Evolutionary conservation across 2,113 vertebrate species (phyloP).

Genomic region (Equus quagga): DNA sequence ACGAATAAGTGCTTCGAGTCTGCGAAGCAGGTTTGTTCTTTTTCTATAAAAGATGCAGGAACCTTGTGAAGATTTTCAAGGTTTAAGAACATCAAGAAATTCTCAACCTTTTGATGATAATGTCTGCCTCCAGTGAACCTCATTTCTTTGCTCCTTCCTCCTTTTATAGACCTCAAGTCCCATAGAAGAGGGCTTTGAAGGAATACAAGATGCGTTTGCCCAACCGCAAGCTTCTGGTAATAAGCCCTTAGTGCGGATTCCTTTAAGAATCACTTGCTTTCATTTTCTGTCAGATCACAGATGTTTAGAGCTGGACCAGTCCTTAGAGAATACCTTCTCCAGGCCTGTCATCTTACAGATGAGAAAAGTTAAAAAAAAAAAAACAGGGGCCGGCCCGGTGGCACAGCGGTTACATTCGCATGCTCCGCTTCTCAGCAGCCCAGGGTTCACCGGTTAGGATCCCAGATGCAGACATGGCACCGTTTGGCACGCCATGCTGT

Average conservation of each 20-base stretch:
- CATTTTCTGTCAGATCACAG: neutral
- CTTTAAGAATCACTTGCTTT: conserved; percentile 14
- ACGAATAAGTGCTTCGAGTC: neutral
- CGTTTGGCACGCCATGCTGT: too few species aligned
- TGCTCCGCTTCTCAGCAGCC: too few species aligned
- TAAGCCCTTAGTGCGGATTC: conserved; percentile 20
- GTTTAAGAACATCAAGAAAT: conserved; percentile 40
- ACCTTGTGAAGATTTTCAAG: neutral
- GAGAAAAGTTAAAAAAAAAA: neutral
- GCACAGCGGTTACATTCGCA: too few species aligned
- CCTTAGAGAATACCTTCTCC: neutral
- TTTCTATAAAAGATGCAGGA: neutral
- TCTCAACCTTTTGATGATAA: neutral
- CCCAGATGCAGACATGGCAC: too few species aligned
- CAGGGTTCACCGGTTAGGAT: too few species aligned
- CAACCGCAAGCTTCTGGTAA: conserved; percentile 43
- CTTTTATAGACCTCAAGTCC: conserved; percentile 77
- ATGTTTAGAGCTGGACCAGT: neutral
- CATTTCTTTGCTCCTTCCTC: neutral
- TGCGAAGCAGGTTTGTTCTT: conserved; percentile 8
- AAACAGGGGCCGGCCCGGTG: too few species aligned
- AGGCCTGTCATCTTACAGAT: neutral
- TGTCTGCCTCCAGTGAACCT: conserved; percentile 3
- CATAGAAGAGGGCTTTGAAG: conserved; percentile 72
- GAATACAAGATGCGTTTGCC: conserved; percentile 20